phyloP scores from a whole-genome alignment of 2,888 invertebrate species.

The Lissocephala sabroskyi region DNA sequence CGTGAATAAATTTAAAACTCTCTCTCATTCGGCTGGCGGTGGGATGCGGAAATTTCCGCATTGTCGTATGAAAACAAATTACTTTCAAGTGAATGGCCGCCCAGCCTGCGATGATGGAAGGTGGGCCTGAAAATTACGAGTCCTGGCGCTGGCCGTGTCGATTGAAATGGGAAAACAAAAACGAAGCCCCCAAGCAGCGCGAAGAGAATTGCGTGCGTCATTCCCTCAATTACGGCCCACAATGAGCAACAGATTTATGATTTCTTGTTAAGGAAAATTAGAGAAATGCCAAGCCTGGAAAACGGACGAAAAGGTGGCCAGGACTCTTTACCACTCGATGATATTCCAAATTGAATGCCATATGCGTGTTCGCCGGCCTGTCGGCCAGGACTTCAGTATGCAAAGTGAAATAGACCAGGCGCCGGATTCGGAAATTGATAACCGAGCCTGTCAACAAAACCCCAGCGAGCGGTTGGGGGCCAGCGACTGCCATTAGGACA shows the following conservation, averaged over 20 bases:
- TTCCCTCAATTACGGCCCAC: constrained; percentile 38
- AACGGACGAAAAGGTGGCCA: no score
- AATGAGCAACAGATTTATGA: constrained; percentile 32
- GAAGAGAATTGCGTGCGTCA: constrained; percentile 43
- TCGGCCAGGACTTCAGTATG: constrained; percentile 26
- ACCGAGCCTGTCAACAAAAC: neutral
- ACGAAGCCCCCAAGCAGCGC: no score
- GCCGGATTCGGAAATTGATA: constrained; percentile 45
- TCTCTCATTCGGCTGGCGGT: no score
- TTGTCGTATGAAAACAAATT: constrained; percentile 36
- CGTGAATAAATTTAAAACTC: no score
- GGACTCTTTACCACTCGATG: constrained; percentile 2
- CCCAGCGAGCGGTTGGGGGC: no score
- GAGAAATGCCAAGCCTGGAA: no score
- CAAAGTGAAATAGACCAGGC: constrained; percentile 30
- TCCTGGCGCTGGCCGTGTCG: no score
- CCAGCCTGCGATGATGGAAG: neutral
- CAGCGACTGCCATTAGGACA: no score
- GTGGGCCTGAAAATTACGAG: no score
- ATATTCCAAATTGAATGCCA: constrained; percentile 6
- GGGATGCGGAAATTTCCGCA: no score
- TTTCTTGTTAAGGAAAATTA: constrained; percentile 7
- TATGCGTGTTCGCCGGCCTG: neutral
- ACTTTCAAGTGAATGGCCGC: constrained; percentile 38
- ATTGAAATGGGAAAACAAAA: no score